These are phyloP conservation scores for Hippopotamus amphibius DNA, from an alignment of 2,113 vertebrate genomes.

Conservation along the genomic window DNA sequence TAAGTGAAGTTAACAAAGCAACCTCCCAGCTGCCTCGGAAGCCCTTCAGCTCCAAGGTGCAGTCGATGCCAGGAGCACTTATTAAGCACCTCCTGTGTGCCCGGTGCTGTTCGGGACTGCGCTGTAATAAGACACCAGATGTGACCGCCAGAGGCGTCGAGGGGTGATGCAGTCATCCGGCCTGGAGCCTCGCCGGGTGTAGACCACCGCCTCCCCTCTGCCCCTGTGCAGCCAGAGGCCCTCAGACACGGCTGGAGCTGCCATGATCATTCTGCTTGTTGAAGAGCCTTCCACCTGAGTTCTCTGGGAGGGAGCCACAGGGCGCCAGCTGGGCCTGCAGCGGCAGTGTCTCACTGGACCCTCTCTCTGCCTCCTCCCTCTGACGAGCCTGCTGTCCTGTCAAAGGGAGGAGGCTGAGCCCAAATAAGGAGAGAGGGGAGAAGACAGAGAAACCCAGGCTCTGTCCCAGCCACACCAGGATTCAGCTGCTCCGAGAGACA, in stretches of 20 bases:
- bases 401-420: neutral
- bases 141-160: rapidly evolving
- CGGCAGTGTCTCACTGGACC: neutral
- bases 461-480: neutral
- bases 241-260: neutral
- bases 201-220: neutral
- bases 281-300: no score
- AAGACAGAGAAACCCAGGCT: neutral
- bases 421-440: neutral
- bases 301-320: neutral
- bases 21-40: neutral
- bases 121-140: neutral
- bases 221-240: neutral
- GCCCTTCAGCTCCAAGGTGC: neutral
- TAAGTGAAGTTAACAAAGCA: neutral
- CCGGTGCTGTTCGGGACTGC: rapidly evolving
- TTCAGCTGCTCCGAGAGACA: neutral
- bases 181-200: neutral
- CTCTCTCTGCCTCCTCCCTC: neutral
- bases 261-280: rapidly evolving
- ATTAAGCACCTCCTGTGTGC: neutral
- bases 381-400: neutral
- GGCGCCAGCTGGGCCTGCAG: neutral
- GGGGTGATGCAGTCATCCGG: rapidly evolving
- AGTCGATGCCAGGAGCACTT: rapidly evolving